Evolutionary conservation across 2,888 invertebrate genomes (phyloP).

Genomic region (Lamproptera curius): DNA sequence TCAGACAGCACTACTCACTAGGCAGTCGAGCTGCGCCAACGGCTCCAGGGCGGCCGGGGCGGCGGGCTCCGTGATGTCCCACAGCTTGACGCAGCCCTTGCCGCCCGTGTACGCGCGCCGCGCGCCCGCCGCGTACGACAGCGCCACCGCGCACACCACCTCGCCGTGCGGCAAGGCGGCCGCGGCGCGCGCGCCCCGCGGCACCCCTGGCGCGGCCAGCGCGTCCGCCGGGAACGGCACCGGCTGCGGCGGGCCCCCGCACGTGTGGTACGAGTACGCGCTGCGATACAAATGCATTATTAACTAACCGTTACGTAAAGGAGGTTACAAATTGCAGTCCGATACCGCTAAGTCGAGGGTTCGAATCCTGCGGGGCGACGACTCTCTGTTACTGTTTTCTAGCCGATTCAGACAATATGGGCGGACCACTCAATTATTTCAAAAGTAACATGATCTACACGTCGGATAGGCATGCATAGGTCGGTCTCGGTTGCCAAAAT

Average conservation of each 20-base stretch:
- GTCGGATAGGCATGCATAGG: no score
- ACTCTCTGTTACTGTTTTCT: no score
- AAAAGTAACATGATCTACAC: no score
- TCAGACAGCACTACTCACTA: conserved; percentile 73
- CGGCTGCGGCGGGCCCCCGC: conserved; percentile 92
- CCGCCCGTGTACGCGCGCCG: conserved; percentile 98
- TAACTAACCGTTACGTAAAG: no score
- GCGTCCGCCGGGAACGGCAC: conserved; percentile 98
- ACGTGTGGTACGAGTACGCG: conserved; percentile 96
- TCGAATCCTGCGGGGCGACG: no score
- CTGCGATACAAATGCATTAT: no score
- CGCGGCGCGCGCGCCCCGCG: conserved; percentile 92
- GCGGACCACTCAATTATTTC: no score
- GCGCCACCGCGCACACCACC: conserved; percentile 97
- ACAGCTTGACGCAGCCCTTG: conserved; percentile 97
- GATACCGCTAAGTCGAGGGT: no score
- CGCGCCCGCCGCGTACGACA: conserved; percentile 85
- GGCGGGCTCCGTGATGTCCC: conserved; percentile 94
- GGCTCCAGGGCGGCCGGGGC: conserved; percentile 92
- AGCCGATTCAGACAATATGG: no score
- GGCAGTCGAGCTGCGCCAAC: conserved; percentile 92
- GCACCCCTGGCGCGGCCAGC: conserved; percentile 94
- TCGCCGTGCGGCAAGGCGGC: conserved; percentile 96
- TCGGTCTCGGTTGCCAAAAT: no score
- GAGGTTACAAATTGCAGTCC: no score